Evolutionary conservation across 2,888 invertebrate species (phyloP).

Genomic region (Caenorhabditis angaria): DNA sequence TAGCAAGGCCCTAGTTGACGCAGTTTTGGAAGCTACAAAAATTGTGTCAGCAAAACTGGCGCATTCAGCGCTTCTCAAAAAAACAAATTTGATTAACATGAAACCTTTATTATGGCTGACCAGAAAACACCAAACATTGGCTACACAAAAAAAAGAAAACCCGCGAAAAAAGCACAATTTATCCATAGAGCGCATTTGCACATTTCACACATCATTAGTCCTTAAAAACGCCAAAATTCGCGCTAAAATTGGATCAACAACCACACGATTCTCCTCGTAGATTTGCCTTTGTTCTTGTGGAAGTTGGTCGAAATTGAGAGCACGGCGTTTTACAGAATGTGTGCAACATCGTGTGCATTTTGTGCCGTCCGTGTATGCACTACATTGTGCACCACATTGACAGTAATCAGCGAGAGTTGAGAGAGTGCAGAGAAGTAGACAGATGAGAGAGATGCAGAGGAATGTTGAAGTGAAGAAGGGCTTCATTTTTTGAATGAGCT

Average conservation of each 20-base stretch:
- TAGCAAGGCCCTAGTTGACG: too few species aligned
- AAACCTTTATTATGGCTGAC: neutral
- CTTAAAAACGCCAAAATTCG: neutral
- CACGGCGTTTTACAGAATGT: constrained; percentile 58
- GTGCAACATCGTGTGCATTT: constrained; percentile 64
- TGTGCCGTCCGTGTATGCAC: constrained; percentile 45
- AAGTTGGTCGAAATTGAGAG: constrained; percentile 6
- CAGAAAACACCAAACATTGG: neutral
- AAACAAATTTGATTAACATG: too few species aligned
- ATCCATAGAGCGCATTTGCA: neutral
- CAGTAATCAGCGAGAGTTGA: constrained; percentile 45
- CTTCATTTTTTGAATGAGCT: too few species aligned
- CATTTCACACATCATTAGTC: neutral
- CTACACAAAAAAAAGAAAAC: neutral
- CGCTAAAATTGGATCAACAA: constrained; percentile 1
- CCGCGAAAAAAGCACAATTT: neutral
- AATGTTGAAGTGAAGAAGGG: neutral
- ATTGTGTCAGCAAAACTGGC: too few species aligned
- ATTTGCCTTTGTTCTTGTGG: neutral
- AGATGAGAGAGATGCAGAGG: constrained; percentile 4
- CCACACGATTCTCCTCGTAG: neutral
- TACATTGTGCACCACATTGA: constrained; percentile 60
- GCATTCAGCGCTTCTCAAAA: too few species aligned
- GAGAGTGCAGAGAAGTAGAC: constrained; percentile 9
- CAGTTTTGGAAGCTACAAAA: too few species aligned